phyloP scores from a whole-genome alignment of 2,888 invertebrate species.

The Watsonalla cultraria region DNA sequence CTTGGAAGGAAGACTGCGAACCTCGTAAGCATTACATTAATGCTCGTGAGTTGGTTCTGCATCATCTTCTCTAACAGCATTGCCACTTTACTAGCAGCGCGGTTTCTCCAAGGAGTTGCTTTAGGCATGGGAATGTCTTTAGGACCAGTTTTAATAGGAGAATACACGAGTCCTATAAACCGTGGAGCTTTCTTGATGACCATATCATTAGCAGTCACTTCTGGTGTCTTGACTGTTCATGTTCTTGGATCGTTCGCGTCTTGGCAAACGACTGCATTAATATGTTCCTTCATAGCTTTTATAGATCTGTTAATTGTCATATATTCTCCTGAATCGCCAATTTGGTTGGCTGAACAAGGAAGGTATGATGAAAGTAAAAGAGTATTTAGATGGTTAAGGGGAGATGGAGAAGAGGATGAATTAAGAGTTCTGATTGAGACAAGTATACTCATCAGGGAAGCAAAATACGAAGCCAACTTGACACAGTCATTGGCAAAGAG shows the following conservation, averaged over 20 bases:
- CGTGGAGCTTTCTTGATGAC: constrained; percentile 73
- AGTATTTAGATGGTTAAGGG: constrained; percentile 65
- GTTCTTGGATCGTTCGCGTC: constrained; percentile 67
- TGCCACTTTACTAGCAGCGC: constrained; percentile 14
- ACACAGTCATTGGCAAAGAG: neutral
- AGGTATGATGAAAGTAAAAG: constrained; percentile 59
- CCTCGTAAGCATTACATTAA: constrained; percentile 51
- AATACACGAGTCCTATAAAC: constrained; percentile 62
- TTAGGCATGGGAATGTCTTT: constrained; percentile 54
- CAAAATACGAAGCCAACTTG: constrained; percentile 2
- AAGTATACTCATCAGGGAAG: constrained; percentile 2
- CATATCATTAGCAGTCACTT: constrained; percentile 66
- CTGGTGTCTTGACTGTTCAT: constrained; percentile 74
- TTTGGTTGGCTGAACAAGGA: constrained; percentile 72
- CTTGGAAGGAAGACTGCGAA: constrained; percentile 61
- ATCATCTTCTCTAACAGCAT: constrained; percentile 43
- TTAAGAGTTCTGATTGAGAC: constrained; percentile 29
- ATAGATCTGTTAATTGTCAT: constrained; percentile 32
- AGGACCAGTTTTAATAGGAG: constrained; percentile 53
- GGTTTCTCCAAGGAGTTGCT: constrained; percentile 37
- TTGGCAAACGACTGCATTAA: constrained; percentile 63
- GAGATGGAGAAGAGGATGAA: constrained; percentile 38
- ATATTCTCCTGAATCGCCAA: constrained; percentile 72
- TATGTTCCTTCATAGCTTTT: constrained; percentile 47
- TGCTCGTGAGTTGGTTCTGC: constrained; percentile 61